These are phyloP conservation scores for Corythornis madagascariensis DNA, from an alignment of 2,113 vertebrate genomes.

Conservation along the genomic window DNA sequence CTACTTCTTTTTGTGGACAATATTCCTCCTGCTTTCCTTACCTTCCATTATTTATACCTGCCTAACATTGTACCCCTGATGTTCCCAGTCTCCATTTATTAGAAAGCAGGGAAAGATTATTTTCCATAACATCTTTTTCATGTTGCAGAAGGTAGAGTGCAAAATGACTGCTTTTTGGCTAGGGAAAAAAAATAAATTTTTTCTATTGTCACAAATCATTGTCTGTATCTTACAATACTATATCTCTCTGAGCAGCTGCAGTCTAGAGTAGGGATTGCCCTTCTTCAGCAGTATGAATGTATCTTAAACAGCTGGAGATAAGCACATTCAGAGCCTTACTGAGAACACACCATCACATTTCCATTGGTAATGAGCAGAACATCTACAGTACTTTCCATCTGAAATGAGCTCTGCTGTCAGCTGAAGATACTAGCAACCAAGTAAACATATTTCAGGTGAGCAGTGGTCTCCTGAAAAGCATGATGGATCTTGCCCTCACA, in stretches of 20 bases:
- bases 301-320: conserved; percentile 27
- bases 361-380: neutral
- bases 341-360: neutral
- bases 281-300: neutral
- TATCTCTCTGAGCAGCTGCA: conserved; percentile 18
- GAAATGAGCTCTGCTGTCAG: conserved; percentile 19
- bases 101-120: neutral
- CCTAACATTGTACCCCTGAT: neutral
- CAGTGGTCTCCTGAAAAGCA: neutral
- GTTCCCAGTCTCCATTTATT: neutral
- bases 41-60: conserved; percentile 11
- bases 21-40: neutral
- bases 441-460: neutral
- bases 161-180: conserved; percentile 24
- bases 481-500: neutral
- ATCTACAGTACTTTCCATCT: neutral
- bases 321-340: neutral
- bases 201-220: neutral
- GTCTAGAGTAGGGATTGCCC: neutral
- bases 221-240: neutral
- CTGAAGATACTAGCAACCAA: neutral
- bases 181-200: neutral
- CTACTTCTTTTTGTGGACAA: neutral
- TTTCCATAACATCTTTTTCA: conserved; percentile 12
- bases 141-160: neutral